These are phyloP conservation scores for Drosophila planitibia DNA, from an alignment of 2,888 invertebrate species.

Conservation along the genomic window DNA sequence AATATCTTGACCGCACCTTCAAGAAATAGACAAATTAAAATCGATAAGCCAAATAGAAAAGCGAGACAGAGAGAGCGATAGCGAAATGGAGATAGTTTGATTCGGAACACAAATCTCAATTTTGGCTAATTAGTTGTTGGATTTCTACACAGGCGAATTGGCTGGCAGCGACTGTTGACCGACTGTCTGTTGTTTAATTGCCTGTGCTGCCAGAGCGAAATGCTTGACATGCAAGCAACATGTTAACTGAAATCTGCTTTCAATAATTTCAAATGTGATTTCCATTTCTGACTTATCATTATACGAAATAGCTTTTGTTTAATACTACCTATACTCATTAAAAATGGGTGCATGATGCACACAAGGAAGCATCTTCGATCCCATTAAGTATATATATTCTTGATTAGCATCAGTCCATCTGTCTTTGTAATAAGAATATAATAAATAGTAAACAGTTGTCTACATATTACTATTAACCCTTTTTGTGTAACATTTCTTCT, in stretches of 20 bases:
- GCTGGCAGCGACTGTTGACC: neutral
- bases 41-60: conserved; percentile 23
- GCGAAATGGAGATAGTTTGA: neutral
- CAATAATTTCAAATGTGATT: neutral
- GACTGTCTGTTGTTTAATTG: neutral
- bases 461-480: neutral
- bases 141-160: neutral
- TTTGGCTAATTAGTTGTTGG: conserved; percentile 2
- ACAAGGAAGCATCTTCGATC: neutral
- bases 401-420: neutral
- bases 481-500: neutral
- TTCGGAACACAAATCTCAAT: neutral
- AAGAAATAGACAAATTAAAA: conserved; percentile 36
- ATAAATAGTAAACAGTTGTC: neutral
- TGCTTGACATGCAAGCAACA: neutral
- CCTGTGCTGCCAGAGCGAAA: neutral
- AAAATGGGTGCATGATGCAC: neutral
- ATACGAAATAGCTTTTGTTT: neutral
- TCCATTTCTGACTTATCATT: neutral
- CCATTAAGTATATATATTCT: neutral
- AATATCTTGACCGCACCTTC: conserved; percentile 46
- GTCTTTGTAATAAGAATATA: neutral
- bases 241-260: neutral
- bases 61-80: too few relatives aligned
- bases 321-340: neutral